Base-by-base conservation (phyloP, 2,113 vertebrate genomes). In the Neomonachus schauinslandi region DNA sequence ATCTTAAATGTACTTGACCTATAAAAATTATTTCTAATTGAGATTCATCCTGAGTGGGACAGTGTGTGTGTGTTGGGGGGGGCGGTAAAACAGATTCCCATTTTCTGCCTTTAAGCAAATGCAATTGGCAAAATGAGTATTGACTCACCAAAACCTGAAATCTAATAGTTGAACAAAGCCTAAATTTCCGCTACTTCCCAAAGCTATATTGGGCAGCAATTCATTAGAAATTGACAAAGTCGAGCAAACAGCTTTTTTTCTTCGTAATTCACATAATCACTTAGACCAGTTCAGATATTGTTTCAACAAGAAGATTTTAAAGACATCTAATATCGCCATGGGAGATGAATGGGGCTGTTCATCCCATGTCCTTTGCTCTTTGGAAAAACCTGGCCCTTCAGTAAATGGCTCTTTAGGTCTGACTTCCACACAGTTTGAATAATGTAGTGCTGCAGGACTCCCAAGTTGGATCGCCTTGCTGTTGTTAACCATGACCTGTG, bases 301-400 rank as follows among this genome's bases (percentile, higher is more conserved):
- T 97, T 96, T 95, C 96, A 84, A 90, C 96, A 93, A 91, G 94
- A 98, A 92, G 63, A 57, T 92, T 97, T 90, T 98, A 88, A 87
- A 98, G 97, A 98, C 89, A 96, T 57, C 88, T 95, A 88, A 93
- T 97, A 96, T 97, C 93, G 97, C 93, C 77, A 74, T 90, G 46
- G 98, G 90, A 96, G 89, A 85, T 92, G 95, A 94, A 84, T 65
- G 19, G 82, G 51, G 80, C 55, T 85, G 95, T 76, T 92, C 71
- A 77, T 63, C 83, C 19, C 85, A 33, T 33, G 80, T 89, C 74
- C 83, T 97, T 85, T 96, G 92, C 91, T 76, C 97, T 97, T 42
- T 97, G 94, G 94, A 84, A 95, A 96, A 98, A 90, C n/a, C 0
- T 93, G 89, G 92, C 94, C 89, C 94, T 4, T 94, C 57, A 53